Conservation (phyloP, 2,797 vertebrate species). For the Phoebastria nigripes region DNA sequence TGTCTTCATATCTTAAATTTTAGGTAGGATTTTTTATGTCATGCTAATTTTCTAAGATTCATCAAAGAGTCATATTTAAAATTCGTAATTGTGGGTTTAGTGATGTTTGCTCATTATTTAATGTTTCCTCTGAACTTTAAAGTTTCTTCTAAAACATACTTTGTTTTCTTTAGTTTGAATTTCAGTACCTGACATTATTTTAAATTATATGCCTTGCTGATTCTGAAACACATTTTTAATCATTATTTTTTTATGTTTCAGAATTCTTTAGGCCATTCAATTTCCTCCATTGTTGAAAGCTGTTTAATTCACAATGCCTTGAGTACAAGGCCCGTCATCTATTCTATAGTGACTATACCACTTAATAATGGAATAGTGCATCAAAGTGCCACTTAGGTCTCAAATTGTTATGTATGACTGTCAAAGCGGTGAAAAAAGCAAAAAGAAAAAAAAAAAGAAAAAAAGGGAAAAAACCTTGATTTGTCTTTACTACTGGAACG, state of each 20-base stretch:
- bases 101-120: slow-evolving; percentile 56
- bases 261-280: slow-evolving; percentile 64
- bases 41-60: neutral
- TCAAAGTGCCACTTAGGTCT: slow-evolving; percentile 84
- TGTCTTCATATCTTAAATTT: slow-evolving; percentile 25
- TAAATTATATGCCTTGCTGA: slow-evolving; percentile 67
- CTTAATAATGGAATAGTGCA: slow-evolving; percentile 82
- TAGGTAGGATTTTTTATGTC: neutral
- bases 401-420: slow-evolving; percentile 83
- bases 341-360: slow-evolving; percentile 77
- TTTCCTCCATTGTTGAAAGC: slow-evolving; percentile 63
- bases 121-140: slow-evolving; percentile 60
- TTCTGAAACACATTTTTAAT: slow-evolving; percentile 71
- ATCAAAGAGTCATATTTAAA: slow-evolving; percentile 34
- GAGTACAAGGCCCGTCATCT: slow-evolving; percentile 74
- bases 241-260: slow-evolving; percentile 71
- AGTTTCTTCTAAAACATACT: slow-evolving; percentile 55
- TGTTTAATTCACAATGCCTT: slow-evolving; percentile 75
- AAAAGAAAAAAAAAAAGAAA: slow-evolving; percentile 32
- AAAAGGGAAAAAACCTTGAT: slow-evolving; percentile 65
- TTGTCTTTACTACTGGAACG: slow-evolving; percentile 81
- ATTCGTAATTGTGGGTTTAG: slow-evolving; percentile 55
- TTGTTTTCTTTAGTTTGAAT: slow-evolving; percentile 74
- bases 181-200: slow-evolving; percentile 74
- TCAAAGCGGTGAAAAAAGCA: slow-evolving; percentile 74